Percentiles rank a stretch among this genome's conserved stretches.
Evolutionary conservation across 1,140 invertebrate species (phyloP).

Genomic region (Frieseomelitta varia): DNA sequence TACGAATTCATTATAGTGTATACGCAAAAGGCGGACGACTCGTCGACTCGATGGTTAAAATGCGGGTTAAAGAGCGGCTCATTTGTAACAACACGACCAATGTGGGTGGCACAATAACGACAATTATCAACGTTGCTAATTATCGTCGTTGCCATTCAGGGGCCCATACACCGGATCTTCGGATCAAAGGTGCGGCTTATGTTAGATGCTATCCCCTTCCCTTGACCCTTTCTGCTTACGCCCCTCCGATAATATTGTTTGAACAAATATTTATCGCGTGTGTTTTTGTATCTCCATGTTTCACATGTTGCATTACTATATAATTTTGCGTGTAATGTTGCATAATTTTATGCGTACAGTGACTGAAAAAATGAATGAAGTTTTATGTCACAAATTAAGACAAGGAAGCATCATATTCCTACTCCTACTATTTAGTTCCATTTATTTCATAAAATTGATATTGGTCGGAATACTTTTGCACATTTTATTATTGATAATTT

Average conservation of each 20-base stretch:
- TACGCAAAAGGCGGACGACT: conserved; percentile 6
- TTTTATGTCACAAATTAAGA: too few relatives aligned
- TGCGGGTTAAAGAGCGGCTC: not conserved
- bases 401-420: too few relatives aligned
- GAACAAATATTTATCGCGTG: not conserved
- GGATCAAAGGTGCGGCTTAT: not conserved
- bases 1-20: not conserved
- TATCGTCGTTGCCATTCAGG: conserved; percentile 10
- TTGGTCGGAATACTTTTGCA: not conserved
- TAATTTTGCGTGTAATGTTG: not conserved
- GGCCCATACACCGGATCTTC: not conserved
- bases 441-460: not conserved
- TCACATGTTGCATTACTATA: too few relatives aligned
- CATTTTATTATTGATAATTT: not conserved
- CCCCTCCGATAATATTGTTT: not conserved
- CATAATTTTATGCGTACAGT: not conserved
- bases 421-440: not conserved
- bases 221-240: not conserved
- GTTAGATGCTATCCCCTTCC: not conserved
- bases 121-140: conserved; percentile 24
- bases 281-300: not conserved
- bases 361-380: too few relatives aligned
- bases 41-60: conserved; percentile 1
- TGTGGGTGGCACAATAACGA: conserved; percentile 30
- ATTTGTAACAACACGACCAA: not conserved